These are phyloP conservation scores for Chaitophorus viminalis DNA, from an alignment of 2,888 invertebrate species.

Conservation along the genomic window DNA sequence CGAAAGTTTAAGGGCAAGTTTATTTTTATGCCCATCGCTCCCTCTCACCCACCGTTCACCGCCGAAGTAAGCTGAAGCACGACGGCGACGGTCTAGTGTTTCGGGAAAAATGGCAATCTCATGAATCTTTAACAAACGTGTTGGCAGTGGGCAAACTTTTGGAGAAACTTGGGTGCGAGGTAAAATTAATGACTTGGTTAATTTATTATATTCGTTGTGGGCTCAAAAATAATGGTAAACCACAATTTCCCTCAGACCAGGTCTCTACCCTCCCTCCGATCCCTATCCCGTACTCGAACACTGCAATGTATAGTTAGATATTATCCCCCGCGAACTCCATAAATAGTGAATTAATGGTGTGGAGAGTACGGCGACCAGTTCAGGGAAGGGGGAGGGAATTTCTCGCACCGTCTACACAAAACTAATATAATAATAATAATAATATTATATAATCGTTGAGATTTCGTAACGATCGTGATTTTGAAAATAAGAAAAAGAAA, in stretches of 20 bases:
- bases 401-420: background rate
- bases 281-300: slow-evolving; percentile 8
- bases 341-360: slow-evolving; percentile 49
- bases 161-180: slow-evolving; percentile 31
- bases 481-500: background rate
- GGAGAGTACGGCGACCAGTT: background rate
- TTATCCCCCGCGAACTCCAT: slow-evolving; percentile 37
- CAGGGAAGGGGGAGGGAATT: background rate
- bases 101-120: slow-evolving; percentile 53
- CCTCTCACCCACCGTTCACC: background rate
- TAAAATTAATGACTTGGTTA: slow-evolving; percentile 60
- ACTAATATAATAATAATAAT: no score
- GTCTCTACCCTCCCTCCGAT: no score
- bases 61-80: slow-evolving; percentile 28
- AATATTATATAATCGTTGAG: background rate
- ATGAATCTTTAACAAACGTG: slow-evolving; percentile 56
- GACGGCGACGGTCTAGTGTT: slow-evolving; percentile 14
- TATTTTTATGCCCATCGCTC: slow-evolving; percentile 37
- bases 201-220: slow-evolving; percentile 55
- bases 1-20: slow-evolving; percentile 46
- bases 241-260: background rate
- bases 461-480: slow-evolving; percentile 14
- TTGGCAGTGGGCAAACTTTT: slow-evolving; percentile 59
- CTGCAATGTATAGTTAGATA: background rate
- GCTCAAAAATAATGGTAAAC: slow-evolving; percentile 48